Evolutionary conservation across 2,797 vertebrate species (phyloP).

Genomic region (Ptychadena robeensis): DNA sequence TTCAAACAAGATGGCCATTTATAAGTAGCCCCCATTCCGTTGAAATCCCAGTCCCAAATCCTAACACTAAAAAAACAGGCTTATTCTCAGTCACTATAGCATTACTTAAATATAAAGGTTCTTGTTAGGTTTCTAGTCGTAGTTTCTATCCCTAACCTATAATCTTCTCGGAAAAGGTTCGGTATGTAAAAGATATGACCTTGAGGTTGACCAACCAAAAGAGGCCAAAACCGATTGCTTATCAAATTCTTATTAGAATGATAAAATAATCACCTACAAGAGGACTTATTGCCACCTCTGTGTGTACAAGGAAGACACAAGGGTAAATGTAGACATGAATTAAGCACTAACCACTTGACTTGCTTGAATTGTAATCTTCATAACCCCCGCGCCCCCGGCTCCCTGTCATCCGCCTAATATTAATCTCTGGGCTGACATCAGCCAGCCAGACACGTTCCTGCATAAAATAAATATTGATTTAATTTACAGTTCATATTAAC

Average conservation of each 20-base stretch:
- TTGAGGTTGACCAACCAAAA: not conserved
- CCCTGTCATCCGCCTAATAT: constrained; percentile 35
- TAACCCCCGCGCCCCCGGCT: constrained; percentile 4
- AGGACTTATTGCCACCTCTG: constrained; percentile 2
- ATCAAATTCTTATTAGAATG: constrained; percentile 24
- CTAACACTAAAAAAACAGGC: not conserved
- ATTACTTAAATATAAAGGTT: not conserved
- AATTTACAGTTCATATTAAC: constrained; percentile 15
- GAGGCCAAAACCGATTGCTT: constrained; percentile 12
- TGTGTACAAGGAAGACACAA: not conserved
- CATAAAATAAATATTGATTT: constrained; percentile 35
- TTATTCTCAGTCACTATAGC: not conserved
- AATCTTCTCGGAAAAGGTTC: too few species aligned
- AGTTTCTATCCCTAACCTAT: too few species aligned
- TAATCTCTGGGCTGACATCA: constrained; percentile 31
- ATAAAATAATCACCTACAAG: constrained; percentile 31
- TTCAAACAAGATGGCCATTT: not conserved
- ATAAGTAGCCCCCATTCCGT: not conserved
- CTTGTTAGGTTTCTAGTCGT: not conserved
- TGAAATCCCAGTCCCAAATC: not conserved
- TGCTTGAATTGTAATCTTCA: constrained; percentile 11
- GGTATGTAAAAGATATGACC: constrained; percentile 13
- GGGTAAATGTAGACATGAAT: constrained; percentile 1
- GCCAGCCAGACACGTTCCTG: constrained; percentile 6
- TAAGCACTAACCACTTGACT: constrained; percentile 28